phyloP scores from a whole-genome alignment of 1,140 invertebrate genomes.

The Drosophila subobscura region DNA sequence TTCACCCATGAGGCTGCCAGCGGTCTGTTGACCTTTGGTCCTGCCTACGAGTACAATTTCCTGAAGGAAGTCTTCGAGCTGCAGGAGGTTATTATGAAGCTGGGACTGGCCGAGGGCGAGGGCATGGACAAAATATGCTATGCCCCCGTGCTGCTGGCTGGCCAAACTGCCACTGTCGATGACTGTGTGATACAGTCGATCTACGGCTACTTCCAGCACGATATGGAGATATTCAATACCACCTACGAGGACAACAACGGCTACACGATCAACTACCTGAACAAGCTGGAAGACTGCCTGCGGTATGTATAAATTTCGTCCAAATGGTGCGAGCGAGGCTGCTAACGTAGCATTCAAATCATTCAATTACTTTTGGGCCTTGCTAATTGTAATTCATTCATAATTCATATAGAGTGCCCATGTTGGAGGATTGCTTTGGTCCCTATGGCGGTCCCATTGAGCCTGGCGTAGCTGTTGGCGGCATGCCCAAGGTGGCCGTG shows the following conservation, averaged over 20 bases:
- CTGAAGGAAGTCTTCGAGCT: constrained; percentile 87
- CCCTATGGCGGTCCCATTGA: constrained; percentile 93
- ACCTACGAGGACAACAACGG: constrained; percentile 61
- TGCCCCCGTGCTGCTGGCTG: constrained; percentile 89
- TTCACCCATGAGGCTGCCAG: constrained; percentile 73
- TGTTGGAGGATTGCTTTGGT: constrained; percentile 88
- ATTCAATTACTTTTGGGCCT: too few relatives aligned
- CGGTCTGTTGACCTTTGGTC: constrained; percentile 85
- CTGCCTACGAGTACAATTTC: constrained; percentile 89
- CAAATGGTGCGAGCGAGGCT: background rate
- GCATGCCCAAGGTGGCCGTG: constrained; percentile 84
- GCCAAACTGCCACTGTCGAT: constrained; percentile 85
- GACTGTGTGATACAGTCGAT: constrained; percentile 92
- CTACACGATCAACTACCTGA: constrained; percentile 83
- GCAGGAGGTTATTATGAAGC: constrained; percentile 86
- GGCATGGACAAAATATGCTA: constrained; percentile 92
- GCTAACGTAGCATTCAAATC: too few relatives aligned
- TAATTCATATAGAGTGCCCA: constrained; percentile 87
- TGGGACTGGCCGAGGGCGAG: constrained; percentile 83
- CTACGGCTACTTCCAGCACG: constrained; percentile 91
- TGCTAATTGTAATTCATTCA: constrained; percentile 38
- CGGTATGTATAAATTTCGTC: constrained; percentile 71
- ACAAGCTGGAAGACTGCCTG: constrained; percentile 84
- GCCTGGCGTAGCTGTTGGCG: constrained; percentile 91
- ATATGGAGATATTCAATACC: constrained; percentile 84